These are phyloP conservation scores for Chouioia cunea DNA, from an alignment of 2,888 invertebrate species.

Conservation along the genomic window DNA sequence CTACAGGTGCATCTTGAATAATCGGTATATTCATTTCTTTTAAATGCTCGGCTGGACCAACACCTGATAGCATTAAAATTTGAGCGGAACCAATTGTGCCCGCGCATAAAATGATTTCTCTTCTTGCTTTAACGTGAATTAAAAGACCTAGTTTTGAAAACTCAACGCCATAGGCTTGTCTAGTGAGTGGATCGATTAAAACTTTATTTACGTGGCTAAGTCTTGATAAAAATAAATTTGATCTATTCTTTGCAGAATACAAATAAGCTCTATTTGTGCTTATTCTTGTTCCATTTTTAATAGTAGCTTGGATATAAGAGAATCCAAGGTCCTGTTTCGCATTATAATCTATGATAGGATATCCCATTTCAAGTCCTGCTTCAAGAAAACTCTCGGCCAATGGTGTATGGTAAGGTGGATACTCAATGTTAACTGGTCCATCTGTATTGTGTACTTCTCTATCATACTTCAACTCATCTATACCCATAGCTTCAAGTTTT, in stretches of 20 bases:
- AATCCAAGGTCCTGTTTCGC: conserved; percentile 76
- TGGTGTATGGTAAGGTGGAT: conserved; percentile 71
- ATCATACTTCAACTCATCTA: conserved; percentile 57
- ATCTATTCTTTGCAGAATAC: conserved; percentile 70
- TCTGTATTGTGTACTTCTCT: conserved; percentile 72
- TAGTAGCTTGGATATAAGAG: conserved; percentile 76
- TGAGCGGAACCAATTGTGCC: conserved; percentile 87
- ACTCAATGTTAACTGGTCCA: conserved; percentile 73
- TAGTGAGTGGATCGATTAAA: conserved; percentile 74
- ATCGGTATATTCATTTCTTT: conserved; percentile 71
- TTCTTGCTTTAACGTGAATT: conserved; percentile 73
- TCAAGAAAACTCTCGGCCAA: conserved; percentile 76
- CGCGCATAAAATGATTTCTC: conserved; percentile 81
- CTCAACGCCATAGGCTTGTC: conserved; percentile 78
- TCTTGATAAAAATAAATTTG: conserved; percentile 77
- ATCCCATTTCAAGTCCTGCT: conserved; percentile 74
- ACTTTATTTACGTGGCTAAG: conserved; percentile 75
- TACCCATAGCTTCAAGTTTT: conserved; percentile 73
- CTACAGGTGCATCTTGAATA: conserved; percentile 74
- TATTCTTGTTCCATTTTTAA: conserved; percentile 73
- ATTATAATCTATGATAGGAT: conserved; percentile 79
- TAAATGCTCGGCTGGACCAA: conserved; percentile 76
- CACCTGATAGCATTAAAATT: conserved; percentile 82
- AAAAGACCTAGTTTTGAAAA: conserved; percentile 71
- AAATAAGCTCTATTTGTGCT: conserved; percentile 75